These are phyloP conservation scores for Aquatica leii DNA, from an alignment of 2,888 invertebrate species.

Conservation along the genomic window DNA sequence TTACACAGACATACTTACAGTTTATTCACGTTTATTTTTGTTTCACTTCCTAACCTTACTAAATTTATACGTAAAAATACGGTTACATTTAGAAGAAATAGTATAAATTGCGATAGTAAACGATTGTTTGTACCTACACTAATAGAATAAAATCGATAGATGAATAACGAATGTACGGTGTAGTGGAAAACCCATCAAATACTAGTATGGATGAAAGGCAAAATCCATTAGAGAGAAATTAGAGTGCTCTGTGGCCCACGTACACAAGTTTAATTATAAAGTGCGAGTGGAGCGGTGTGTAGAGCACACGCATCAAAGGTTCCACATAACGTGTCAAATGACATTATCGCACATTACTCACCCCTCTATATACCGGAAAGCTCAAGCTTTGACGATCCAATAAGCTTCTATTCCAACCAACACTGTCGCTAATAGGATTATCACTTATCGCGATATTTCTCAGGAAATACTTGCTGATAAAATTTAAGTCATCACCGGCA, in stretches of 20 bases:
- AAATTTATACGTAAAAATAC: too few species aligned
- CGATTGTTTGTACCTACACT: conserved; percentile 10
- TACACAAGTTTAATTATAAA: conserved; percentile 56
- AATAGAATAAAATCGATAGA: conserved; percentile 30
- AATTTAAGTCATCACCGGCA: conserved; percentile 18
- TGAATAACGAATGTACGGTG: conserved; percentile 29
- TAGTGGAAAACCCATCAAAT: conserved; percentile 35
- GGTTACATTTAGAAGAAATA: too few species aligned
- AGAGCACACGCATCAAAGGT: conserved; percentile 47
- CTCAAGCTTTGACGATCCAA: conserved; percentile 44
- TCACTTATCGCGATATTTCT: conserved; percentile 34
- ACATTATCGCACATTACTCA: conserved; percentile 47
- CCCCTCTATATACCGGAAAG: conserved; percentile 39
- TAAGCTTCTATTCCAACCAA: conserved; percentile 42
- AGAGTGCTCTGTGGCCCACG: conserved; percentile 48
- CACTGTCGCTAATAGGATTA: conserved; percentile 43
- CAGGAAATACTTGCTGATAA: conserved; percentile 22
- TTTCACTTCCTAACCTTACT: too few species aligned
- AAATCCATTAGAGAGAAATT: conserved; percentile 55
- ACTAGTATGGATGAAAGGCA: conserved; percentile 53
- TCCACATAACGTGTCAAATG: conserved; percentile 47
- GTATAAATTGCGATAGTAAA: too few species aligned
- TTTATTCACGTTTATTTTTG: too few species aligned
- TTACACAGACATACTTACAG: too few species aligned
- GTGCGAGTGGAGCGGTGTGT: conserved; percentile 44